phyloP scores from a whole-genome alignment of 2,797 vertebrate species.

The Australoheros facetus region DNA sequence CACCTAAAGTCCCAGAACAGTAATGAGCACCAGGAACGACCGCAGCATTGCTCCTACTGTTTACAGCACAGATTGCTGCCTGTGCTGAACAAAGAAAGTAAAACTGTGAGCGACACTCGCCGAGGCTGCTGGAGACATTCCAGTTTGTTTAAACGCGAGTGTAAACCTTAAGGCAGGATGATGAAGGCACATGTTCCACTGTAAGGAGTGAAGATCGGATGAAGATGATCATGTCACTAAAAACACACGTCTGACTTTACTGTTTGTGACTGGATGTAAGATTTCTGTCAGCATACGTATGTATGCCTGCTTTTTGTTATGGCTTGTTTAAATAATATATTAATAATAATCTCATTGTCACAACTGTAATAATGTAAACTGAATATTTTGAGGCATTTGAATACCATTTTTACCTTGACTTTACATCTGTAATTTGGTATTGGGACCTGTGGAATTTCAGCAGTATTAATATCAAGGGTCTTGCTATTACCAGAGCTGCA shows the following conservation, averaged over 20 bases:
- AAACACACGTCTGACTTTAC: no score
- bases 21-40: background rate
- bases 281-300: background rate
- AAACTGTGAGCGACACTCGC: background rate
- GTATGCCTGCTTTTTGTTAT: background rate
- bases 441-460: background rate
- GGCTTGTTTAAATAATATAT: background rate
- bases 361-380: background rate
- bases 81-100: background rate
- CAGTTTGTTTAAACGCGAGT: background rate
- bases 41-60: background rate
- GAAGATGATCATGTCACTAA: background rate
- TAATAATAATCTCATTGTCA: no score
- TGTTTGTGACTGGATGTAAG: background rate
- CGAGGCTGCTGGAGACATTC: background rate
- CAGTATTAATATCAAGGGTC: background rate
- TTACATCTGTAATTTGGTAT: background rate
- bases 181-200: constrained; percentile 49
- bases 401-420: background rate
- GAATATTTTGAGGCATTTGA: background rate
- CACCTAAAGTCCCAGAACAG: background rate
- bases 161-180: constrained; percentile 52
- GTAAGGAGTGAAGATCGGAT: background rate
- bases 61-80: background rate
- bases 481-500: background rate